Evolutionary conservation across 1,140 invertebrate species (phyloP), one percentile per base, ranked within the genome.

Genomic region (Philopotamus ludificatus): DNA sequence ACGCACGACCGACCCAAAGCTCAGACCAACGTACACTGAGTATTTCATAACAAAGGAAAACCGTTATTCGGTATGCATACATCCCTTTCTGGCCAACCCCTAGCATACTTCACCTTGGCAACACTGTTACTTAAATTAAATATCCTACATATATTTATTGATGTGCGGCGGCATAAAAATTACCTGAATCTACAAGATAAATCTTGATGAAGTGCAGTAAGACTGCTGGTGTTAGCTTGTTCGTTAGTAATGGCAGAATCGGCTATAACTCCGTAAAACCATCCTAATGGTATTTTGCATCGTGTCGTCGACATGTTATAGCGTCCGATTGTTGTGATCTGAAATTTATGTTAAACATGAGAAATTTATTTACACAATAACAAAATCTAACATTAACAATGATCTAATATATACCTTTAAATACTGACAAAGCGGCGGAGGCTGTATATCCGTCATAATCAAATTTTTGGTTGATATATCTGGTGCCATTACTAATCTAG

Each of bases 221-320:
- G 72, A 23, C 76, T 74, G 64, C 74, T 78, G 0, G 76, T 72
- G 62, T 79, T 77, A 9, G 73, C 70, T 2, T 79, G 74, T 47
- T 81, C 83, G 50, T 58, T 63, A 34, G 21, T 47, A 23, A 60
- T n/a, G 3, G 88, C 88, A 39, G 90, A 75, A 51, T 92, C 84
- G 21, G 91, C 86, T 41, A 92, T 87, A 74, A 95, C 93, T 1
- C 94, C 94, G 74, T 92, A 96, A 77, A 95, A 96, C 73, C 88
- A 89, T n/a, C 93, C 94, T 18, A 95, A 79, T 0, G 93, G 93
- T 54, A 96, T 94, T 76, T 91, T 89, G 72, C 92, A 94, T 70
- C 91, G 87, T 21, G 91, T 92, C 0, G 92, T 88, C 39, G 90
- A 89, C 90, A 93, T 94, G 58, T 93, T 93, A 74, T 94, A 94